These are phyloP conservation scores for Scaptomyza montana DNA, from an alignment of 1,140 invertebrate genomes.

Conservation along the genomic window DNA sequence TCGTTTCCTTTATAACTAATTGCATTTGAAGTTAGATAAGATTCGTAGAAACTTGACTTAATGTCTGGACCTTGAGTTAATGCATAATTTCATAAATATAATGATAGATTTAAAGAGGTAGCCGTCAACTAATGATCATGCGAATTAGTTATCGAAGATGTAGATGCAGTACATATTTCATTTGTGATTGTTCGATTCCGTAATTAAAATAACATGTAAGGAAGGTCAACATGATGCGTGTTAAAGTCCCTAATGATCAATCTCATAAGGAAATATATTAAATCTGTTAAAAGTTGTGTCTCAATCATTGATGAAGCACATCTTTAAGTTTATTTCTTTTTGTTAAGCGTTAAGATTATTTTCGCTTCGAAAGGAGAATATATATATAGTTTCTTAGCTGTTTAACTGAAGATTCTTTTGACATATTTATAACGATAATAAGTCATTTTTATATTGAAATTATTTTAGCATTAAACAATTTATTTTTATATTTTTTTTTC, in stretches of 20 bases:
- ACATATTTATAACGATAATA: no score
- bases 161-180: constrained; percentile 28
- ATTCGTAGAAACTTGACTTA: constrained; percentile 44
- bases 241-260: constrained; percentile 3
- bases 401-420: no score
- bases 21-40: constrained; percentile 7
- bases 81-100: constrained; percentile 50
- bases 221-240: constrained; percentile 28
- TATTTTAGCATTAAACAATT: no score
- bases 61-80: constrained; percentile 53
- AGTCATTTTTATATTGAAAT: no score
- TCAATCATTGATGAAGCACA: neutral
- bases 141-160: constrained; percentile 52
- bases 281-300: neutral
- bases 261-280: constrained; percentile 3
- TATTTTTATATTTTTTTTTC: no score
- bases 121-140: constrained; percentile 65
- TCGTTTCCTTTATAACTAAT: constrained; percentile 18
- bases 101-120: constrained; percentile 45
- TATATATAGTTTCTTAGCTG: no score
- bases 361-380: no score
- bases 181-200: constrained; percentile 38
- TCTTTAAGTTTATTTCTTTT: neutral
- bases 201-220: constrained; percentile 25
- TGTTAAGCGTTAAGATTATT: no score